Base-by-base conservation (phyloP, 2,113 vertebrate species). In the Silurus asotus region DNA sequence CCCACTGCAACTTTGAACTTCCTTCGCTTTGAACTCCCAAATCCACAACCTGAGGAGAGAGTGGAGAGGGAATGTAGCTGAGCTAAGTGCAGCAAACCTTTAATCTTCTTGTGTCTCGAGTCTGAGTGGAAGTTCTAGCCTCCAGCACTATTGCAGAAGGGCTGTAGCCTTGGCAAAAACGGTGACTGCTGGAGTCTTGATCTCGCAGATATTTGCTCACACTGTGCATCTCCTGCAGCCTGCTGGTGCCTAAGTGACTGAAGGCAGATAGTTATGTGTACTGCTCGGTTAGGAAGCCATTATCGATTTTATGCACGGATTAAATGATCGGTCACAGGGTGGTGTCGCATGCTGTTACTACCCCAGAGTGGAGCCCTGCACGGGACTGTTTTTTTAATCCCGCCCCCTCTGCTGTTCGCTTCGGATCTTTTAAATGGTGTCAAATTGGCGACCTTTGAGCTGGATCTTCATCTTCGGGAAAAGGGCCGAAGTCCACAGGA, bases 21-120 rank as follows among this genome's bases (percentile, higher is more conserved):
- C 84, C 82, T 83, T 91, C 86, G 93, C 94, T 95, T 94, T 94
- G 93, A 95, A 94, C 93, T 94, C 90, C 88, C 90, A 87, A 37
- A 90, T 86, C 67, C 82, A 82, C n/a, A 82, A 86, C 86, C 84
- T 78, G 55, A 48, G 51, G 64, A 76, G 70, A 85, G 70, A 17
- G 87, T 28, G 80, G 74, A 65, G 62, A n/a, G 67, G n/a, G 65
- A 55, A 58, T 49, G 59, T n/a, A 80, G 80, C 58, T 59, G 45
- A 77, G 86, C 85, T 89, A 74, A 84, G 81, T 53, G 58, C 69
- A 25, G 84, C 87, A 79, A 82, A 88, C 87, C 87, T 90, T 89
- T 87, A 84, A 86, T 89, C 88, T 85, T 89, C 82, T 87, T 84
- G 84, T 76, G 37, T 70, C 82, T 48, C 69, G 61, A 87, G 70